Percentiles rank a stretch among this genome's conserved stretches.
These are phyloP conservation scores for Benitochromis conjunctus DNA, from an alignment of 2,113 vertebrate genomes.

Conservation along the genomic window DNA sequence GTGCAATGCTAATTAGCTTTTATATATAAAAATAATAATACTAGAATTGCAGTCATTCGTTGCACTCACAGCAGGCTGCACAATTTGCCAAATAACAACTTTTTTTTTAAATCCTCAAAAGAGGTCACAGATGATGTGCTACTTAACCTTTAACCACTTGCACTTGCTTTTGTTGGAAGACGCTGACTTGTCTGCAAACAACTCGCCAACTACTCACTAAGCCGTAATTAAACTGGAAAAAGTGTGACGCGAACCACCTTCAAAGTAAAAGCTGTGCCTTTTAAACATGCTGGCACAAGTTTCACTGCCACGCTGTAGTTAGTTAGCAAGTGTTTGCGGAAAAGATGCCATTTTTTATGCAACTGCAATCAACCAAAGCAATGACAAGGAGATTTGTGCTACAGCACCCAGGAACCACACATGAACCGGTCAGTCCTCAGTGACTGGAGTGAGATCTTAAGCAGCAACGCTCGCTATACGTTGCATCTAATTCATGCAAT, in stretches of 20 bases:
- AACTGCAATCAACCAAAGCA: neutral
- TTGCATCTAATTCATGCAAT: neutral
- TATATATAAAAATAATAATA: neutral
- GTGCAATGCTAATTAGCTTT: neutral
- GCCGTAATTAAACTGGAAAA: neutral
- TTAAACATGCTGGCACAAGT: neutral
- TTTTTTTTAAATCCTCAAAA: neutral
- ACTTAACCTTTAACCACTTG: neutral
- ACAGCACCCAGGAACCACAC: neutral
- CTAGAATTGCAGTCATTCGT: neutral
- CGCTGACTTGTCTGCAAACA: neutral
- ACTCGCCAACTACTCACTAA: neutral
- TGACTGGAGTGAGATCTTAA: neutral
- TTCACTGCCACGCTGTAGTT: neutral
- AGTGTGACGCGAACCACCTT: neutral
- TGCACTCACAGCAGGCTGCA: neutral
- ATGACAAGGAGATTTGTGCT: neutral
- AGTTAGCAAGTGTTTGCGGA: neutral
- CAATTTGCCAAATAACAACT: neutral
- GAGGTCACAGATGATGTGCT: neutral
- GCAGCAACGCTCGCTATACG: neutral
- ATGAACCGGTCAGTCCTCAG: neutral
- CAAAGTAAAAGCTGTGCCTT: neutral
- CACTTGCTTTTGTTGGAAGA: neutral
- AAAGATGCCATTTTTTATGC: neutral